These are phyloP conservation scores for Onychostruthus taczanowskii DNA, from an alignment of 2,113 vertebrate genomes.

Conservation along the genomic window DNA sequence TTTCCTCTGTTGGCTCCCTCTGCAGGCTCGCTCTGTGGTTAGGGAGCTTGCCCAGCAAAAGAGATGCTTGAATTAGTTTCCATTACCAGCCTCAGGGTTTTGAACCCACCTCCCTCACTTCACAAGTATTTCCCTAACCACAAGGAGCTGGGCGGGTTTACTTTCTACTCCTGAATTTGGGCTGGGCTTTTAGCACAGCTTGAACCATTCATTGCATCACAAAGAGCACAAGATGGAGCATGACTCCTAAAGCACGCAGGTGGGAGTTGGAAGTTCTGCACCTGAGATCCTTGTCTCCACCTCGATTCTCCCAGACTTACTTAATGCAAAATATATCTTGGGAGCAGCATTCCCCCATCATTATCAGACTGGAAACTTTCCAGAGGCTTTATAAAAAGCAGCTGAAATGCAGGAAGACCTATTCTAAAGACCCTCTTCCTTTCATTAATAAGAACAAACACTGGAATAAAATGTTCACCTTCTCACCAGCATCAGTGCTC, in stretches of 20 bases:
- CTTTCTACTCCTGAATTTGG: neutral
- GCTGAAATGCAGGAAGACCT: neutral
- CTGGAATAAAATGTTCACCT: fast-evolving
- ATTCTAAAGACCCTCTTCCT: neutral
- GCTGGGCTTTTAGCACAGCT: conserved; percentile 1
- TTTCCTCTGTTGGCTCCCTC: neutral
- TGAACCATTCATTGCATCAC: neutral
- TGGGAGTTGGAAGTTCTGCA: neutral
- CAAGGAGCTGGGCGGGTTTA: neutral
- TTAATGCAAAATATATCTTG: conserved; percentile 1
- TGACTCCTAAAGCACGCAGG: neutral
- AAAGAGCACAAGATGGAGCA: conserved; percentile 31
- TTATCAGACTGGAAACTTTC: neutral
- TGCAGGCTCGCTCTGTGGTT: neutral
- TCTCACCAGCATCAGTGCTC: neutral
- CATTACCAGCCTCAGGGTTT: neutral
- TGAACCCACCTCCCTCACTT: neutral
- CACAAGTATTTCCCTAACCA: neutral
- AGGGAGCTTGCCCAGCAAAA: neutral
- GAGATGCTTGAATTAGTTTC: neutral
- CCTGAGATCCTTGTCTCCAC: conserved; percentile 11
- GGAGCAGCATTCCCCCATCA: neutral
- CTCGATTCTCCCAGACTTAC: neutral
- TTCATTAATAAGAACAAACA: neutral
- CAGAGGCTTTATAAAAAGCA: neutral